phyloP scores from a whole-genome alignment of 2,113 vertebrate genomes.

The Pelecanoides urinatrix region DNA sequence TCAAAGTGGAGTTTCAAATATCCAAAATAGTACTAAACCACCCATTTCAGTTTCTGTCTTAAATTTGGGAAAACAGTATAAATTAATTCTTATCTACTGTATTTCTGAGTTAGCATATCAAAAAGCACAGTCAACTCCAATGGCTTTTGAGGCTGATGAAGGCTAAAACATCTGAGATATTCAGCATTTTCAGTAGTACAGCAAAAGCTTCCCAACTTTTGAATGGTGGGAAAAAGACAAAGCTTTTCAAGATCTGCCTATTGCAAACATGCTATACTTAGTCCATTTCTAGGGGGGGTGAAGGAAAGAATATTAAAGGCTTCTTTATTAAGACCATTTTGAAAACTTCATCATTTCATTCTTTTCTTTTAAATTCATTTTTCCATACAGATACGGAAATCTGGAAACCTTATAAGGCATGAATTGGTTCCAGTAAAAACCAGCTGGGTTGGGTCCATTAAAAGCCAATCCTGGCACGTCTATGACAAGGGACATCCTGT shows the following conservation, averaged over 20 bases:
- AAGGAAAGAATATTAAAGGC: background rate
- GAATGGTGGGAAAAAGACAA: background rate
- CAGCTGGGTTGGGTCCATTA: constrained; percentile 30
- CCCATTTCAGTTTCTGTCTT: background rate
- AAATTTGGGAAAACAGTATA: background rate
- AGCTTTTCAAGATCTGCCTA: background rate
- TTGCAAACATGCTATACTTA: background rate
- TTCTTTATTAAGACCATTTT: background rate
- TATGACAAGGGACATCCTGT: constrained; percentile 3
- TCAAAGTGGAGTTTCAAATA: background rate
- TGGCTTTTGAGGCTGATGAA: background rate
- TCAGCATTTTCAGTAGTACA: background rate
- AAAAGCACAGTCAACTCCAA: background rate
- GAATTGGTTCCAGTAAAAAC: background rate
- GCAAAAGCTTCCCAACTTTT: background rate
- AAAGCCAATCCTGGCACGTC: constrained; percentile 18
- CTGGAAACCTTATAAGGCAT: background rate
- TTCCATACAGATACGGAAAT: background rate
- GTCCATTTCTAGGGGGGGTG: background rate
- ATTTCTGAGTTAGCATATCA: background rate
- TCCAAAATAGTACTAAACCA: background rate
- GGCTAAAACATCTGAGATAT: background rate
- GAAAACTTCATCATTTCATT: background rate
- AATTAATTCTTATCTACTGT: background rate
- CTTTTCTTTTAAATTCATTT: background rate